Percentiles rank a stretch among this genome's conserved stretches.
Conservation (phyloP, 2,113 vertebrate genomes). For the Dipodomys stephensi region DNA sequence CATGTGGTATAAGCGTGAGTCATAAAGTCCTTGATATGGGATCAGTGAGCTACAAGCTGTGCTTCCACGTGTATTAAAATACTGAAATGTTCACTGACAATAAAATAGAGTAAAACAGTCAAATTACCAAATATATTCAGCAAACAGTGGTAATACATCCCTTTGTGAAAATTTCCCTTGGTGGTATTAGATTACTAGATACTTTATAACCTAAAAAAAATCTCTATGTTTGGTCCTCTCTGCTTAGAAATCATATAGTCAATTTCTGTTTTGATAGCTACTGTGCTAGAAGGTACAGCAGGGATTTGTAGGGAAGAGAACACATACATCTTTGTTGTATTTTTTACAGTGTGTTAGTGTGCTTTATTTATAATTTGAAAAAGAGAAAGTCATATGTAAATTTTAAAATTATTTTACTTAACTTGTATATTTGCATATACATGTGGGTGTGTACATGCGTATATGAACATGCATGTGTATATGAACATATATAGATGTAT, state of each 20-base stretch:
- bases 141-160: background rate
- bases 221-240: background rate
- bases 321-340: too few relatives aligned
- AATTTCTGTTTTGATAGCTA: background rate
- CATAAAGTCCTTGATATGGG: background rate
- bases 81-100: background rate
- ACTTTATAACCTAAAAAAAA: background rate
- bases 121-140: background rate
- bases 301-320: background rate
- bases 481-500: too few relatives aligned
- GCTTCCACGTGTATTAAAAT: background rate
- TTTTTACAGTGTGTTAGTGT: too few relatives aligned
- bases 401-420: too few relatives aligned
- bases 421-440: too few relatives aligned
- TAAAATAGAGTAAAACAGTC: too few relatives aligned
- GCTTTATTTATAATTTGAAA: too few relatives aligned
- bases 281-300: accelerated
- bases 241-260: background rate
- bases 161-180: background rate
- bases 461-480: too few relatives aligned
- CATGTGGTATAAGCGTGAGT: too few relatives aligned
- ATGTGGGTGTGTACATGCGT: too few relatives aligned
- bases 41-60: background rate
- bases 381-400: too few relatives aligned
- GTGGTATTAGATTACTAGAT: background rate